Conservation (phyloP, 2,888 invertebrate species). For the Coelopa pilipes region DNA sequence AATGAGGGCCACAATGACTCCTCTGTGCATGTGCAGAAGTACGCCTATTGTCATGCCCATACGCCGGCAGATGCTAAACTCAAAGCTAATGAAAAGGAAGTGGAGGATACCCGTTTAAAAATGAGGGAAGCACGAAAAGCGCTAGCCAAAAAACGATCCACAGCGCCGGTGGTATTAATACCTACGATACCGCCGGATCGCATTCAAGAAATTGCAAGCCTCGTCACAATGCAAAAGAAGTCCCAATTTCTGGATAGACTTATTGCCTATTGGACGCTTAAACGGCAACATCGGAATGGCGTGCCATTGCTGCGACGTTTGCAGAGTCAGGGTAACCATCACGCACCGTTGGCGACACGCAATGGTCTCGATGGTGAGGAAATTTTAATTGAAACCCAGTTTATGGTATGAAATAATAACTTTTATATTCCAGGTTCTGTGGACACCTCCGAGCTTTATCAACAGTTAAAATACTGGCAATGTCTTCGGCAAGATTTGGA, state of each 20-base stretch:
- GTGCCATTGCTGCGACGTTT: slow-evolving; percentile 90
- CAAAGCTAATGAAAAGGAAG: slow-evolving; percentile 67
- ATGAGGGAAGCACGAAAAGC: slow-evolving; percentile 90
- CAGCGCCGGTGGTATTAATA: slow-evolving; percentile 90
- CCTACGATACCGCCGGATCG: slow-evolving; percentile 92
- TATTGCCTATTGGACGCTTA: slow-evolving; percentile 97
- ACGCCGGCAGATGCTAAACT: slow-evolving; percentile 69
- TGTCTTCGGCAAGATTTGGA: slow-evolving; percentile 93
- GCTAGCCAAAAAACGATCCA: slow-evolving; percentile 87
- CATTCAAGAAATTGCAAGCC: slow-evolving; percentile 85
- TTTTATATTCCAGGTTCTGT: slow-evolving; percentile 64
- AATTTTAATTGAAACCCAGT: neutral
- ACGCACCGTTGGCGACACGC: slow-evolving; percentile 69
- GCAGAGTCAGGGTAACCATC: slow-evolving; percentile 72
- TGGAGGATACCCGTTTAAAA: slow-evolving; percentile 79
- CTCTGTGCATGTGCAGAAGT: slow-evolving; percentile 90
- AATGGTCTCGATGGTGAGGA: slow-evolving; percentile 70
- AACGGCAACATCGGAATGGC: slow-evolving; percentile 93
- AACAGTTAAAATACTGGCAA: slow-evolving; percentile 93
- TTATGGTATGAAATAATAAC: slow-evolving; percentile 18
- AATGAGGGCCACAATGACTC: slow-evolving; percentile 72
- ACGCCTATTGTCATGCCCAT: slow-evolving; percentile 95
- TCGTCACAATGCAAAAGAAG: slow-evolving; percentile 80
- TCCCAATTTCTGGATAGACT: slow-evolving; percentile 88
- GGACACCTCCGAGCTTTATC: slow-evolving; percentile 80